A percentile compares a stretch with the other conserved stretches of the same genome.
Evolutionary conservation across 2,888 invertebrate species (phyloP).

Genomic region (Sarcophaga caerulescens): DNA sequence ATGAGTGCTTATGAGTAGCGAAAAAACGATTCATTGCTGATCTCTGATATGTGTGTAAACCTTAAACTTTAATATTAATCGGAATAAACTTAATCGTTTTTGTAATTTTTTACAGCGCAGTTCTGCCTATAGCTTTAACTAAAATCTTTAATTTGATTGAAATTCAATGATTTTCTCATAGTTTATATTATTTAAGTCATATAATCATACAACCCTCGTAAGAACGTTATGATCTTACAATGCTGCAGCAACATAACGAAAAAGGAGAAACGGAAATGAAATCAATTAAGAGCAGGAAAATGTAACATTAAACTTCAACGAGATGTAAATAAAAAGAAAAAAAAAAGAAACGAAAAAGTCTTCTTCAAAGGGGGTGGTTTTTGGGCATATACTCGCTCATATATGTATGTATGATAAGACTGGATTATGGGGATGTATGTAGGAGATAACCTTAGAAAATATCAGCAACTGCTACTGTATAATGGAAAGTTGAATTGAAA

Average conservation of each 20-base stretch:
- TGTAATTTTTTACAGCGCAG: too few relatives aligned
- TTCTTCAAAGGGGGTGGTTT: background rate
- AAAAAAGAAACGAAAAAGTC: background rate
- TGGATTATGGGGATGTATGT: too few relatives aligned
- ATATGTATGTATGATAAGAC: too few relatives aligned
- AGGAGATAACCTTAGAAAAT: background rate
- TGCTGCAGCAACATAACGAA: slow-evolving; percentile 16
- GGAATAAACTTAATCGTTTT: too few relatives aligned
- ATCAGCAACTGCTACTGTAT: background rate
- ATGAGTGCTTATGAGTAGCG: too few relatives aligned
- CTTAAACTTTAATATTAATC: too few relatives aligned
- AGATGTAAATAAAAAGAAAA: slow-evolving; percentile 55
- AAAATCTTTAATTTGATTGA: background rate
- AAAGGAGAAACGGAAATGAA: slow-evolving; percentile 57
- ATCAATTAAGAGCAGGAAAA: slow-evolving; percentile 66
- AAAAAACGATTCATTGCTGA: too few relatives aligned
- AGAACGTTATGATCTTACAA: background rate
- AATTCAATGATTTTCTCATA: background rate
- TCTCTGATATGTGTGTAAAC: too few relatives aligned
- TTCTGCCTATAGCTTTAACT: too few relatives aligned
- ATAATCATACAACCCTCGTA: background rate
- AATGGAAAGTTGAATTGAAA: slow-evolving; percentile 15
- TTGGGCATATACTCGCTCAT: too few relatives aligned
- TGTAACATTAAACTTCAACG: slow-evolving; percentile 63
- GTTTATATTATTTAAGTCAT: background rate